These are phyloP conservation scores for Cryptotermes secundus DNA, from an alignment of 1,140 invertebrate genomes.

Conservation along the genomic window DNA sequence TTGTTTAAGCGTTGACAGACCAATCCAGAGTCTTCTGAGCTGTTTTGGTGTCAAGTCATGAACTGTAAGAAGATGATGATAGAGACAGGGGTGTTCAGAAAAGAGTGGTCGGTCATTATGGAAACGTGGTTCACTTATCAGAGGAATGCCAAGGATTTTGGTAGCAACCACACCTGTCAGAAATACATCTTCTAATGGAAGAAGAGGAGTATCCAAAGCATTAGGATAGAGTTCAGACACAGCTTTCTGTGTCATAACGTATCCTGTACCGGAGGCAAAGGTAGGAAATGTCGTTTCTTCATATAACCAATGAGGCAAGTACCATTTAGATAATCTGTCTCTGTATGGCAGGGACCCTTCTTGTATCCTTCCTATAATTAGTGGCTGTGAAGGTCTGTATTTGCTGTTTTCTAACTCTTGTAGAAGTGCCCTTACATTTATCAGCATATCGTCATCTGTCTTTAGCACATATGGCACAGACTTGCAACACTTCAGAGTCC, in stretches of 20 bases:
- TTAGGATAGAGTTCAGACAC: slow-evolving; percentile 63
- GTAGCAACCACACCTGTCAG: slow-evolving; percentile 85
- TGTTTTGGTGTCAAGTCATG: background rate
- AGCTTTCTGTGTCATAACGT: slow-evolving; percentile 70
- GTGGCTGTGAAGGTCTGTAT: slow-evolving; percentile 62
- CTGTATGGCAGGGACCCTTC: slow-evolving; percentile 82
- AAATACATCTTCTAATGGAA: slow-evolving; percentile 87
- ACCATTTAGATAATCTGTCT: slow-evolving; percentile 78
- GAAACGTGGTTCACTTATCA: background rate
- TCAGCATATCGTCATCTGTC: slow-evolving; percentile 91
- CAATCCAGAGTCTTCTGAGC: background rate
- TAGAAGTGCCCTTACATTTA: slow-evolving; percentile 75
- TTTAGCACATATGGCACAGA: slow-evolving; percentile 74
- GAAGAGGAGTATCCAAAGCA: slow-evolving; percentile 67
- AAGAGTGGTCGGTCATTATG: background rate
- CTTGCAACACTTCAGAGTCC: slow-evolving; percentile 75
- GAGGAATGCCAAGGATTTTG: slow-evolving; percentile 46
- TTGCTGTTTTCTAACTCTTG: slow-evolving; percentile 60
- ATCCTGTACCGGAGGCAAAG: slow-evolving; percentile 85
- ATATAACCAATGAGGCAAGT: slow-evolving; percentile 22
- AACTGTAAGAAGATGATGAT: background rate
- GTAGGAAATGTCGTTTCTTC: slow-evolving; percentile 64
- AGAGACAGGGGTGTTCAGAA: slow-evolving; percentile 4
- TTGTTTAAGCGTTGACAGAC: background rate
- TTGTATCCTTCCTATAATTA: slow-evolving; percentile 77